phyloP scores from a whole-genome alignment of 2,888 invertebrate species.

The Drosophila hamatofila region DNA sequence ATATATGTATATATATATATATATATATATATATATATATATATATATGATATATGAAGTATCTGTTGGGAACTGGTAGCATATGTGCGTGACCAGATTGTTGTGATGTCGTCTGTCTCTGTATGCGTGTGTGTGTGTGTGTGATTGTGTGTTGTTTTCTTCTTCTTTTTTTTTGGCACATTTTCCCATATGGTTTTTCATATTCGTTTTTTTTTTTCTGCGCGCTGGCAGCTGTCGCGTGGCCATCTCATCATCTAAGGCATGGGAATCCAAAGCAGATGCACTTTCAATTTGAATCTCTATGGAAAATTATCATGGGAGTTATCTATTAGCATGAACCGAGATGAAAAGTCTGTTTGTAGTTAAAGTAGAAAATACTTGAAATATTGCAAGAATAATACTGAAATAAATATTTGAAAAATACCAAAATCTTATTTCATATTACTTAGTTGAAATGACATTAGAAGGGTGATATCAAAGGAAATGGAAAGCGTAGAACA shows the following conservation, averaged over 20 bases:
- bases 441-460: neutral
- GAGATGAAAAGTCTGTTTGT: neutral
- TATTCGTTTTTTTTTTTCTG: slow-evolving; percentile 25
- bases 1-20: slow-evolving; percentile 18
- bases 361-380: neutral
- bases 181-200: slow-evolving; percentile 73
- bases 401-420: neutral
- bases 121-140: slow-evolving; percentile 14
- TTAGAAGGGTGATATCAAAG: neutral
- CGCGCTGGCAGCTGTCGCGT: slow-evolving; percentile 70
- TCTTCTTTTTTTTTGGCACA: slow-evolving; percentile 63
- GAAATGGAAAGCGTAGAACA: neutral
- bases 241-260: slow-evolving; percentile 18
- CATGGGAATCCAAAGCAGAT: slow-evolving; percentile 65
- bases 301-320: slow-evolving; percentile 5
- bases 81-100: slow-evolving; percentile 71
- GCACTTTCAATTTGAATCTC: slow-evolving; percentile 37
- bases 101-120: slow-evolving; percentile 30
- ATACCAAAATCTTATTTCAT: neutral
- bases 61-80: slow-evolving; percentile 35
- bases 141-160: neutral
- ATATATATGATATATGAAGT: neutral
- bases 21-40: slow-evolving; percentile 28
- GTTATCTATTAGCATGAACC: neutral
- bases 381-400: no score